Percentiles rank a stretch among this genome's conserved stretches.
phyloP scores from a whole-genome alignment of 2,888 invertebrate genomes.

The Mamestra brassicae region DNA sequence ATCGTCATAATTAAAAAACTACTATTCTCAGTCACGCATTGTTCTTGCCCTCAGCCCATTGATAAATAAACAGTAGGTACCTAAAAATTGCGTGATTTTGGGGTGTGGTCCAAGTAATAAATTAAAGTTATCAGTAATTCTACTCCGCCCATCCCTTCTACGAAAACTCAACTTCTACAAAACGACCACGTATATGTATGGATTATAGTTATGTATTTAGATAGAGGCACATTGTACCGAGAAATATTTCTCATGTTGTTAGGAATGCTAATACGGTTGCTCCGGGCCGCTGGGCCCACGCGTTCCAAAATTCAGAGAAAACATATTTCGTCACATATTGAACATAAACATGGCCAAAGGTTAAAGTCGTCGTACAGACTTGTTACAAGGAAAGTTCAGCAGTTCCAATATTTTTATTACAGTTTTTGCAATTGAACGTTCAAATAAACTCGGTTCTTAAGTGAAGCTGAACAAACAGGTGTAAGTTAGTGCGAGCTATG shows the following conservation, averaged over 20 bases:
- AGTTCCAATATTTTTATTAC: constrained; percentile 41
- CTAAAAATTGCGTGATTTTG: background rate
- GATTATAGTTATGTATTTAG: background rate
- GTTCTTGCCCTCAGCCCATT: background rate
- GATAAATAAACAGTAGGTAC: background rate
- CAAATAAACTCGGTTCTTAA: constrained; percentile 47
- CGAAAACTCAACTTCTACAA: no score
- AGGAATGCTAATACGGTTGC: constrained; percentile 39
- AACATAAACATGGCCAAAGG: constrained; percentile 28
- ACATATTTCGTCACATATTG: constrained; percentile 33
- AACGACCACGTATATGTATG: background rate
- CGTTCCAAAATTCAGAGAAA: background rate
- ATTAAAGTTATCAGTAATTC: constrained; percentile 13
- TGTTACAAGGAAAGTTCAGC: constrained; percentile 37
- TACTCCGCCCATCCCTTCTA: background rate
- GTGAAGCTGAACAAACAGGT: constrained; percentile 62
- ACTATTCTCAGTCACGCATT: background rate
- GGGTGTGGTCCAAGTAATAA: constrained; percentile 34
- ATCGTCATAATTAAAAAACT: background rate
- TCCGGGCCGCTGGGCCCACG: constrained; percentile 1
- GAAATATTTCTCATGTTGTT: constrained; percentile 26
- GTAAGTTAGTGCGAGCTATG: constrained; percentile 67
- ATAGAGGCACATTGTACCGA: background rate
- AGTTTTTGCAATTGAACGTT: constrained; percentile 42
- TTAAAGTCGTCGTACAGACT: constrained; percentile 2